Percentiles rank a stretch among this genome's conserved stretches.
These are phyloP conservation scores for Conus betulinus DNA, from an alignment of 1,140 invertebrate species.

Conservation along the genomic window DNA sequence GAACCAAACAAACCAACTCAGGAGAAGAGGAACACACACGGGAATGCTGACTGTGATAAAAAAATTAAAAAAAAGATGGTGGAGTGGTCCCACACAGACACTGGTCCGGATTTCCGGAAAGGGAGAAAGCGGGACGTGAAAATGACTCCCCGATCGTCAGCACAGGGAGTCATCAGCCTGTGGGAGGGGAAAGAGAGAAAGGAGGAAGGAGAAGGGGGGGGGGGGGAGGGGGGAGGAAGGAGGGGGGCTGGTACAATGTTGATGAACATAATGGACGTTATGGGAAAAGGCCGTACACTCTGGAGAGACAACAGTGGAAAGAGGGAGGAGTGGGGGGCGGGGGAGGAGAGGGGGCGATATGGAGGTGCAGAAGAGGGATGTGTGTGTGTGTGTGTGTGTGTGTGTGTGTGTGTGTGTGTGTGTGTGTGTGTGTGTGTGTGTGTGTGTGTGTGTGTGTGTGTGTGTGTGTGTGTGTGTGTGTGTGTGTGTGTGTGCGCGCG, in stretches of 20 bases:
- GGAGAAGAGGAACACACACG: neutral
- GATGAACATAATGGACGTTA: no score
- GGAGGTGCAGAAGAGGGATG: neutral
- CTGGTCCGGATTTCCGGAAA: neutral
- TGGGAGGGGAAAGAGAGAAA: no score
- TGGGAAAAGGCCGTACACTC: no score
- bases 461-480: neutral
- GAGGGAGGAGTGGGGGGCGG: no score
- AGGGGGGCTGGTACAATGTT: no score
- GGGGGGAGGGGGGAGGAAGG: no score
- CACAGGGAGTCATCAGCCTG: neutral
- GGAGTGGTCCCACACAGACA: neutral
- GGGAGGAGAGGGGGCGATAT: no score
- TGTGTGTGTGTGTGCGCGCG: neutral
- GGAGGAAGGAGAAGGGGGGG: no score
- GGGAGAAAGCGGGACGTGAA: no score
- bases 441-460: neutral
- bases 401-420: neutral
- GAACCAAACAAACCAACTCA: neutral
- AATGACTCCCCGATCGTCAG: neutral
- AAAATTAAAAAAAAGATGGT: no score
- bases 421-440: slow-evolving; percentile 5
- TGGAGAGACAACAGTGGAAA: no score
- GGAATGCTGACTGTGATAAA: neutral
- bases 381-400: neutral